Percentiles rank a stretch among this genome's conserved stretches.
Conservation (phyloP, 2,888 invertebrate genomes). For the Muschampia plurimacula region DNA sequence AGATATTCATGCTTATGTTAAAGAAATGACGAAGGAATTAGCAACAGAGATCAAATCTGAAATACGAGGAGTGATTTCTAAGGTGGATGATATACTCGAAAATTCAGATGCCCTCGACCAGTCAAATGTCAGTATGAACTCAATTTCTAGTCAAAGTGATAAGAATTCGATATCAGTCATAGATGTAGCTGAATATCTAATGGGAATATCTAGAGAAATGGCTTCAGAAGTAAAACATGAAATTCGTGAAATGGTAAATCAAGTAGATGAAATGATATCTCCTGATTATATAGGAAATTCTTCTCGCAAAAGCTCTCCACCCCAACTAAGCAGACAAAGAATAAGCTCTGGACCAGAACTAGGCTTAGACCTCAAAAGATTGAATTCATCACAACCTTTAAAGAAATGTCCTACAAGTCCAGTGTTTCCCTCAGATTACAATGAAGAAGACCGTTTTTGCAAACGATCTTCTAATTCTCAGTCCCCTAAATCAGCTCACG, state of each 20-base stretch:
- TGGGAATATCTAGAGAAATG: constrained; percentile 92
- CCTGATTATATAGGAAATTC: constrained; percentile 71
- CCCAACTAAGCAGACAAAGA: constrained; percentile 72
- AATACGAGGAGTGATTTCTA: constrained; percentile 92
- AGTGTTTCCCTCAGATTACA: constrained; percentile 66
- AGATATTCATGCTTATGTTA: constrained; percentile 90
- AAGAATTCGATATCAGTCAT: constrained; percentile 90
- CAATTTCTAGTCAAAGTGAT: constrained; percentile 86
- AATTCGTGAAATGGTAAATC: constrained; percentile 90
- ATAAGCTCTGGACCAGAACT: constrained; percentile 78
- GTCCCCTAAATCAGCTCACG: constrained; percentile 76
- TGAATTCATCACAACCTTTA: constrained; percentile 57
- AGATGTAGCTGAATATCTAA: constrained; percentile 91
- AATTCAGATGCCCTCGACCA: constrained; percentile 87
- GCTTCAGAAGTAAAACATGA: constrained; percentile 92
- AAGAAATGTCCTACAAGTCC: constrained; percentile 82
- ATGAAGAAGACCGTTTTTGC: constrained; percentile 66
- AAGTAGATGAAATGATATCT: constrained; percentile 89
- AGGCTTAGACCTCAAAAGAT: constrained; percentile 69
- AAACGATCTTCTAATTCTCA: constrained; percentile 66
- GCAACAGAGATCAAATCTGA: constrained; percentile 94
- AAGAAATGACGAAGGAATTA: constrained; percentile 91
- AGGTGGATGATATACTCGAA: constrained; percentile 91
- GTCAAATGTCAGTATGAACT: constrained; percentile 77
- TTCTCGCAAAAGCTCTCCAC: constrained; percentile 78